These are phyloP conservation scores for Chrysotoxum bicinctum DNA, from an alignment of 2,888 invertebrate genomes.

Conservation along the genomic window DNA sequence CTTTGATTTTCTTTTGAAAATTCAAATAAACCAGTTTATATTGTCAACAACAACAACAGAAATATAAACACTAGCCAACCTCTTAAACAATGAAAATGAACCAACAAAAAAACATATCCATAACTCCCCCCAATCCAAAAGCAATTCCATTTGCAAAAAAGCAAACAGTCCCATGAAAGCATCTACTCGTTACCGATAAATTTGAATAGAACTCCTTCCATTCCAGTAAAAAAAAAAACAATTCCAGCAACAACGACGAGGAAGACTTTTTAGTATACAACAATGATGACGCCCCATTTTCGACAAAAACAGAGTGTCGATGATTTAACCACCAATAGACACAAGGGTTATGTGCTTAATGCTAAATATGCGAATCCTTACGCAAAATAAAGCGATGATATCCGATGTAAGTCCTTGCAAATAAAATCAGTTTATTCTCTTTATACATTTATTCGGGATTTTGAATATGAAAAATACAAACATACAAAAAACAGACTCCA, in stretches of 20 bases:
- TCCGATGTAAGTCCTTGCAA: conserved; percentile 69
- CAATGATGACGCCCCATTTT: conserved; percentile 62
- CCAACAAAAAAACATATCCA: conserved; percentile 39
- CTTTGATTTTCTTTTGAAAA: not conserved
- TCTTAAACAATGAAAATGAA: conserved; percentile 16
- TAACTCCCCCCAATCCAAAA: conserved; percentile 37
- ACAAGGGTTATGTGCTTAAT: conserved; percentile 70
- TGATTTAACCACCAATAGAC: conserved; percentile 73
- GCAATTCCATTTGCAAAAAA: conserved; percentile 45
- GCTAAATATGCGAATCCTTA: conserved; percentile 71
- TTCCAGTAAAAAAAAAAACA: not conserved
- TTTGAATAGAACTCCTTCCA: conserved; percentile 49
- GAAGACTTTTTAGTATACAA: not conserved
- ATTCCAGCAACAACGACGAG: not conserved
- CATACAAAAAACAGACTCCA: conserved; percentile 36
- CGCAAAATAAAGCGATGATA: conserved; percentile 70
- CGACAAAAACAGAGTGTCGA: conserved; percentile 66
- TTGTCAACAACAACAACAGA: conserved; percentile 1
- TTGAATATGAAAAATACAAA: conserved; percentile 71
- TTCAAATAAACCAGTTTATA: conserved; percentile 8
- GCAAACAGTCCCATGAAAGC: conserved; percentile 43
- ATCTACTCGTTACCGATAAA: conserved; percentile 46
- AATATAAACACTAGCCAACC: conserved; percentile 1
- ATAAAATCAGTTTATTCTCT: conserved; percentile 70
- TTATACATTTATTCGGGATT: conserved; percentile 62